Conservation (phyloP, 2,113 vertebrate genomes). For the Serinus canaria region DNA sequence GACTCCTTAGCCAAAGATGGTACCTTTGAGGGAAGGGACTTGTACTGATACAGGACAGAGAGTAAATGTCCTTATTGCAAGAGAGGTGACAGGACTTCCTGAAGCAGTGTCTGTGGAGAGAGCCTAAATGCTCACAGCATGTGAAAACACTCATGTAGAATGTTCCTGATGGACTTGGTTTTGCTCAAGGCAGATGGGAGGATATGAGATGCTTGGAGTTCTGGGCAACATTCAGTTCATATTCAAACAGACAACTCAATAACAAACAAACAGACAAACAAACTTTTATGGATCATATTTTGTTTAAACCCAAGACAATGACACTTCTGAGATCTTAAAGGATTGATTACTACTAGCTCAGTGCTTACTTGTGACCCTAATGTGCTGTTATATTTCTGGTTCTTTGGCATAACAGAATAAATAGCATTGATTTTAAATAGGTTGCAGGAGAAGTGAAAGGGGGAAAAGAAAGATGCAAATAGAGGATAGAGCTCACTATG, state of each 20-base stretch:
- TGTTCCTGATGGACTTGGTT: not conserved
- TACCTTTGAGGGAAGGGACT: not conserved
- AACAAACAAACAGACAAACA: too few relatives aligned
- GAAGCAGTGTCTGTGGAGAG: not conserved
- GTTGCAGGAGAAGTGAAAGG: not conserved
- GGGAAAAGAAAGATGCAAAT: not conserved
- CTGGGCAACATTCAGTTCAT: not conserved
- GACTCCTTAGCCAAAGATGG: not conserved
- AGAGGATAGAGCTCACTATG: not conserved
- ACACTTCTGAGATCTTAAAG: not conserved
- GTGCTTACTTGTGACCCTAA: not conserved
- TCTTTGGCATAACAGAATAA: not conserved
- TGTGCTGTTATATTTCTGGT: not conserved
- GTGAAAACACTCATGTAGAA: fast-evolving
- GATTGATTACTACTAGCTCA: not conserved
- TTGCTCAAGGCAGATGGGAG: not conserved
- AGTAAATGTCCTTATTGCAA: not conserved
- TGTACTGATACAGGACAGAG: not conserved
- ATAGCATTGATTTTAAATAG: not conserved
- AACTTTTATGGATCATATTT: not conserved
- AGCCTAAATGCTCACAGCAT: not conserved
- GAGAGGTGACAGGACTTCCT: not conserved
- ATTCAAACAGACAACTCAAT: not conserved
- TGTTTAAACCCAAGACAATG: not conserved
- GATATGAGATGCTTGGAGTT: not conserved